These are phyloP conservation scores for Lutjanus campechanus DNA, from an alignment of 2,797 vertebrate species.

Conservation along the genomic window DNA sequence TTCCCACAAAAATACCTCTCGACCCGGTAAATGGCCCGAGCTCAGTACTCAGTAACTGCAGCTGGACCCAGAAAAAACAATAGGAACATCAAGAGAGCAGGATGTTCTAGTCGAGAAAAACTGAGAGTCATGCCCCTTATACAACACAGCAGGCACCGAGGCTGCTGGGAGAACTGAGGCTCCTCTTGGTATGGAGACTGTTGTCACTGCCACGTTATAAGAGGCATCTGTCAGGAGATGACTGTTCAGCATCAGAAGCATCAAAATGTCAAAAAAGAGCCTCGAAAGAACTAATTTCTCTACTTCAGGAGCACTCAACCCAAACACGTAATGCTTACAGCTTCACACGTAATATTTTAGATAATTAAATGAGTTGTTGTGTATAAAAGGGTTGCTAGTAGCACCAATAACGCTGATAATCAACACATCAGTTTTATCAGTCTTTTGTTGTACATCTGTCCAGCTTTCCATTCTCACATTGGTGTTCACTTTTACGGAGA, in stretches of 20 bases:
- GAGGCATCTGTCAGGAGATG: conserved; percentile 13
- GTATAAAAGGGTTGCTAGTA: not conserved
- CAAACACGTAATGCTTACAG: not conserved
- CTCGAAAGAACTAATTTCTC: not conserved
- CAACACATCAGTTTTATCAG: not conserved
- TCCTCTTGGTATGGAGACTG: conserved; percentile 10
- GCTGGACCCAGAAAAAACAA: conserved; percentile 34
- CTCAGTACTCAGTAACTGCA: conserved; percentile 27
- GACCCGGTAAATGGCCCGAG: conserved; percentile 20
- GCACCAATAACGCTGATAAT: not conserved
- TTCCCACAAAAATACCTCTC: conserved; percentile 48
- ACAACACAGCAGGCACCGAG: conserved; percentile 8
- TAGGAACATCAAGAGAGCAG: conserved; percentile 34
- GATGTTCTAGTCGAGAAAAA: conserved; percentile 23
- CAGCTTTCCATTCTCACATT: no score
- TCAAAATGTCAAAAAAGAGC: not conserved
- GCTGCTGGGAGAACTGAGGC: conserved; percentile 13
- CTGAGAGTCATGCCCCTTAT: conserved; percentile 20
- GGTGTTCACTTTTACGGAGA: no score
- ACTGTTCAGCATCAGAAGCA: not conserved
- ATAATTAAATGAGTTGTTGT: not conserved
- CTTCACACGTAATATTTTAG: not conserved
- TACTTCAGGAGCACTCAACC: not conserved
- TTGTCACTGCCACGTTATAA: conserved; percentile 24
- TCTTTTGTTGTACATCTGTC: no score